Evolutionary conservation across 2,888 invertebrate species (phyloP).

Genomic region (Pegoplata infirma): DNA sequence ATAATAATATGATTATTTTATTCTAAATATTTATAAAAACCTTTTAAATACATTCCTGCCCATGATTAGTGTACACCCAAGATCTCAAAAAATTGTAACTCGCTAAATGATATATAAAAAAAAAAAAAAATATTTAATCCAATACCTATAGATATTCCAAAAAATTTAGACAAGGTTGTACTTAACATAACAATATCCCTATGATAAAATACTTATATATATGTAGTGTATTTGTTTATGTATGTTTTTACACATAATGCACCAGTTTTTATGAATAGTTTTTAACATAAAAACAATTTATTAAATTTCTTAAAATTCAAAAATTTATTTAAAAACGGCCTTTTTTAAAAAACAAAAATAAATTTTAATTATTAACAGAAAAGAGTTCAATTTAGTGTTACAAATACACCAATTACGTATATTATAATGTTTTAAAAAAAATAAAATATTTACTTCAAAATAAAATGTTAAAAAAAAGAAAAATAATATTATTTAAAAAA

Average conservation of each 20-base stretch:
- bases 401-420: constrained; percentile 55
- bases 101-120: too few species aligned
- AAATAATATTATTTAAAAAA: constrained; percentile 18
- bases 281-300: neutral
- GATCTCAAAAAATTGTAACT: too few species aligned
- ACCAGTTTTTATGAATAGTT: constrained; percentile 34
- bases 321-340: constrained; percentile 18
- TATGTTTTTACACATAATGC: constrained; percentile 8
- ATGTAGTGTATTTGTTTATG: constrained; percentile 16
- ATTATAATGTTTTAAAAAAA: constrained; percentile 49
- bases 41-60: too few species aligned
- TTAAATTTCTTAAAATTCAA: neutral
- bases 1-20: too few species aligned
- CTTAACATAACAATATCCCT: neutral
- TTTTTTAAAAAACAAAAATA: constrained; percentile 13
- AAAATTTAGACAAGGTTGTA: neutral
- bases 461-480: constrained; percentile 28
- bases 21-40: too few species aligned
- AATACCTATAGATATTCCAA: too few species aligned
- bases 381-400: constrained; percentile 49
- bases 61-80: too few species aligned
- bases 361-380: constrained; percentile 14
- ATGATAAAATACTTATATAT: constrained; percentile 3
- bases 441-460: constrained; percentile 21
- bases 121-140: too few species aligned